Conservation (phyloP, 1,140 invertebrate species). For the Limonius californicus region DNA sequence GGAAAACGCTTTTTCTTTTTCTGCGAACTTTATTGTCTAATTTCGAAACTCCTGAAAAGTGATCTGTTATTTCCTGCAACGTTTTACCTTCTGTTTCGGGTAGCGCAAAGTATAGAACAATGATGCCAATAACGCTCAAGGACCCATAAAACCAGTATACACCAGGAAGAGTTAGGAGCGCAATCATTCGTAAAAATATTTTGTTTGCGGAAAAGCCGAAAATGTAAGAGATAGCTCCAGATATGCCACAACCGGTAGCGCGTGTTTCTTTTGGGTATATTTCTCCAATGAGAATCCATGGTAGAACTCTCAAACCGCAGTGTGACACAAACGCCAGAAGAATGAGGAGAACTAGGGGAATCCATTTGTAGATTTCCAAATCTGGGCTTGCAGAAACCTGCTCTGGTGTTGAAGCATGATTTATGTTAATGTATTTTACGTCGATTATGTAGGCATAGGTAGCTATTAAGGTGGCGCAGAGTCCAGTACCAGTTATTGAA, state of each 20-base stretch:
- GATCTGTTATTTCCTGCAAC: conserved; percentile 65
- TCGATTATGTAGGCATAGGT: conserved; percentile 52
- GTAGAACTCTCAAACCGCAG: conserved; percentile 60
- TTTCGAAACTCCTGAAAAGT: conserved; percentile 58
- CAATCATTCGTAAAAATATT: conserved; percentile 61
- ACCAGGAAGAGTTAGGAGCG: conserved; percentile 58
- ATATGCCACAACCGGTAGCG: conserved; percentile 61
- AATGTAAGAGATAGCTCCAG: conserved; percentile 66
- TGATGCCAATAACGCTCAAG: conserved; percentile 59
- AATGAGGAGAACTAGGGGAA: conserved; percentile 63
- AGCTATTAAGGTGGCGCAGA: conserved; percentile 59
- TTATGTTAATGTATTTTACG: conserved; percentile 23
- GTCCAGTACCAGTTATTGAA: conserved; percentile 58
- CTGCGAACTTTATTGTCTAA: conserved; percentile 36
- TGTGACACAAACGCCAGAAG: conserved; percentile 57
- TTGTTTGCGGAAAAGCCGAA: conserved; percentile 69
- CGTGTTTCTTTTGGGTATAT: conserved; percentile 61
- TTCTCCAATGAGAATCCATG: conserved; percentile 74
- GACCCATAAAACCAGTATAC: conserved; percentile 61
- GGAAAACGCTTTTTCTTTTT: not conserved
- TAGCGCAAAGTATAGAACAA: conserved; percentile 52
- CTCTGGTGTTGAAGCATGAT: conserved; percentile 19
- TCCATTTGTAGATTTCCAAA: conserved; percentile 53
- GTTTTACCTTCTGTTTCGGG: conserved; percentile 82
- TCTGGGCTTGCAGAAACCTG: conserved; percentile 50